Base-by-base conservation (phyloP, 2,888 invertebrate genomes). In the Aphidoletes aphidimyza region DNA sequence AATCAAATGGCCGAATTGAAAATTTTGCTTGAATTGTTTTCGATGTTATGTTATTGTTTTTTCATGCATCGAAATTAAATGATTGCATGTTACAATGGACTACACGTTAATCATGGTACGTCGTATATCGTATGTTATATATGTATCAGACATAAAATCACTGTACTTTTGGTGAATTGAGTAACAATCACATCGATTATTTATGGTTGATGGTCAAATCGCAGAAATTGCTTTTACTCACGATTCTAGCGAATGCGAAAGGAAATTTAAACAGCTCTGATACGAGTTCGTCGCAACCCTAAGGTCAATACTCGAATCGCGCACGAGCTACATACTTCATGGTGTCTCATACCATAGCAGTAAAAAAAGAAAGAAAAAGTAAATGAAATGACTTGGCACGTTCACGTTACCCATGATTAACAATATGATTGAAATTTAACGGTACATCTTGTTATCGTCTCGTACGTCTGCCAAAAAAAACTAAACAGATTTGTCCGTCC, bases 151-250 rank as follows among this genome's bases (percentile, higher is more conserved):
- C 54, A 19, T 11, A 9, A 9, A 42, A 42, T 9, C 6, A 42
- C 6, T 6, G 42, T 42, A n/a, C n/a, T n/a, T n/a, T n/a, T n/a
- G n/a, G n/a, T n/a, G n/a, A n/a, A n/a, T n/a, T n/a, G n/a, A n/a
- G n/a, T n/a, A n/a, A n/a, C 30, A 69, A 69, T 69, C 69, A 69
- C 34, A 69, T 30, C 2, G 14, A 69, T 14, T 69, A n/a, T 69
- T 69, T 69, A 30, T 30, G 26, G 17, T 34, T 30, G 69, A 54
- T 47, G 34, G 30, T 26, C 42, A 30, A 3, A 69, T 69, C 14
- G 34, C 17, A 17, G 2, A 30, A 69, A 69, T 30, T 69, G 69
- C 69, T 69, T 69, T 69, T 69, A 69, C 69, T 69, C 69, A 69
- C 69, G 69, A 69, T 69, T 69, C 69, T 69, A 14, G 54, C 0